Percentiles rank a stretch among this genome's conserved stretches.
Conservation (phyloP, 2,797 vertebrate species). For the Lycodopsis pacificus region DNA sequence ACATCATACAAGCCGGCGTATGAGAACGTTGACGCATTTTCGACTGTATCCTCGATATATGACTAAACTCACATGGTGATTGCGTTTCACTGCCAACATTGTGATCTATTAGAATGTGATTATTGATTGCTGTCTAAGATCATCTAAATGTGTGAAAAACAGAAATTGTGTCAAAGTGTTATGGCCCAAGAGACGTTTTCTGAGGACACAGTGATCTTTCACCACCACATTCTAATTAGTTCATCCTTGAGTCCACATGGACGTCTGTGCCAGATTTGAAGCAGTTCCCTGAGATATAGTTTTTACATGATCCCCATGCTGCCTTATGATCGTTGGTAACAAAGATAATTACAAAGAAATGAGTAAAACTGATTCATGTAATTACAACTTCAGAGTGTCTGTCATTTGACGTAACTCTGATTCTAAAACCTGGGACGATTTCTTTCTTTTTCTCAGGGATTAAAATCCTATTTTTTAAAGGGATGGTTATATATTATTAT, state of each 20-base stretch:
- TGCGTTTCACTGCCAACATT: not conserved
- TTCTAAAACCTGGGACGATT: not conserved
- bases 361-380: not conserved
- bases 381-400: not conserved
- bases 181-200: too few species aligned
- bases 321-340: not conserved
- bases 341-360: too few species aligned
- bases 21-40: not conserved
- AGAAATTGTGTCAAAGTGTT: too few species aligned
- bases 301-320: not conserved
- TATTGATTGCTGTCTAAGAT: not conserved
- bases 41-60: not conserved
- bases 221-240: too few species aligned
- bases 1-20: too few species aligned
- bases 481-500: not conserved
- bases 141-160: too few species aligned
- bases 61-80: not conserved
- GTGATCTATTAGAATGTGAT: too few species aligned
- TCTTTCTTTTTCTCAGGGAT: not conserved
- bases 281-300: too few species aligned
- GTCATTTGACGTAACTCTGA: not conserved
- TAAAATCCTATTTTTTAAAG: slow-evolving; percentile 5
- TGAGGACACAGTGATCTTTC: too few species aligned
- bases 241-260: too few species aligned
- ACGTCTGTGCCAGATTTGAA: too few species aligned